phyloP scores from a whole-genome alignment of 1,140 invertebrate species.

The Homarus americanus region DNA sequence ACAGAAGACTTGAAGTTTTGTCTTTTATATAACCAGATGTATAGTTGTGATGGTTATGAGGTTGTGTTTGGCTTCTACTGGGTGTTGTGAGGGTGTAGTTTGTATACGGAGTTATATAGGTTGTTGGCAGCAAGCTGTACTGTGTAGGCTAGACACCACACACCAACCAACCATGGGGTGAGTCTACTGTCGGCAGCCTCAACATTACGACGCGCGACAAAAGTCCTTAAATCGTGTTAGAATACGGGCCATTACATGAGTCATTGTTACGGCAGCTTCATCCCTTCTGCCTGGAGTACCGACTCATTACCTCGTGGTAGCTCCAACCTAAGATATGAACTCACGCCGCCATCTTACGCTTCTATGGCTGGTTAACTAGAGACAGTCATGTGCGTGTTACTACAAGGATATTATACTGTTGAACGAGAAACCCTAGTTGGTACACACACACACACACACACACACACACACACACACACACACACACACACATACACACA shows the following conservation, averaged over 20 bases:
- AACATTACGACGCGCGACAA: background rate
- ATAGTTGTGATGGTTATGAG: too few species aligned
- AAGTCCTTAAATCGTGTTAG: background rate
- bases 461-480: constrained; percentile 16
- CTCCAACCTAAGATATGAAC: constrained; percentile 45
- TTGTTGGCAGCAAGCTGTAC: background rate
- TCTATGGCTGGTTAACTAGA: background rate
- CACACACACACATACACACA: constrained; percentile 11
- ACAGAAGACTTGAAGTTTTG: too few species aligned
- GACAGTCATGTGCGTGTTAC: background rate
- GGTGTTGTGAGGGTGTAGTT: too few species aligned
- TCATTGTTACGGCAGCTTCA: background rate
- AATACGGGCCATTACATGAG: background rate
- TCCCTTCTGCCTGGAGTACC: background rate
- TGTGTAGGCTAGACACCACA: constrained; percentile 27
- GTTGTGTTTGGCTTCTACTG: too few species aligned
- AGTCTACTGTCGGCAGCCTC: background rate
- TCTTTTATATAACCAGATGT: too few species aligned
- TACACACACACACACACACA: constrained; percentile 9
- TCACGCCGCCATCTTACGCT: constrained; percentile 45
- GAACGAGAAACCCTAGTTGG: too few species aligned
- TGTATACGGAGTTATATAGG: background rate
- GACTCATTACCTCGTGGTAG: constrained; percentile 50
- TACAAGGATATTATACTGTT: too few species aligned
- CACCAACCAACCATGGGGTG: constrained; percentile 21